Base-by-base conservation (phyloP, 1,140 invertebrate genomes). In the Eumeta japonica region DNA sequence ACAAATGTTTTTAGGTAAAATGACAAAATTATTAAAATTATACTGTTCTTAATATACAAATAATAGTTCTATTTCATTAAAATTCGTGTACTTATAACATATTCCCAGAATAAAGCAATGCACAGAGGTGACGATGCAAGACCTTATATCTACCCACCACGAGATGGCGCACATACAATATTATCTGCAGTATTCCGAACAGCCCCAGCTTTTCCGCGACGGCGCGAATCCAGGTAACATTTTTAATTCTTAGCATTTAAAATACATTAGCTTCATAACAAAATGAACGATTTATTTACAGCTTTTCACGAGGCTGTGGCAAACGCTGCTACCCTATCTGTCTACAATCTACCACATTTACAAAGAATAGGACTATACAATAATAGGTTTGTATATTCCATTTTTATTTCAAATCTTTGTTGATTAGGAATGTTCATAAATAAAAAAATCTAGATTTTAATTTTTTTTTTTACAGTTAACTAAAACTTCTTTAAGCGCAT, bases 281-380 rank as follows among this genome's bases (percentile, higher is more conserved):
- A 24, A 24, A 24, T 24, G 20, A 24, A 24, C n/a, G 20, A 7
- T 24, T 24, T 24, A 24, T 52, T 68, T 70, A 1, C 50, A 85
- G 88, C 87, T 17, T 94, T 94, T 58, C 89, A 93, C 56, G 91
- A 94, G 67, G 91, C 89, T 2, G 79, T 94, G 1, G 90, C 90
- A n/a, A 90, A 94, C 58, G 83, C 87, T 0, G 81, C 93, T n/a
- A 81, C 83, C 1, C 57, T 94, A 10, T 90, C 86, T 0, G 82
- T 92, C 0, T 81, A 80, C 45, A 89, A 87, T 20, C 76, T 85
- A 1, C 80, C 81, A 39, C 87, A 92, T 76, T 73, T 92, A 9
- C 79, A 85, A 29, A 75, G 82, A 57, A 79, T 90, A 30, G 86
- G 86, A 3, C 76, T 91, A 1, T 81, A 87, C 29, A 79, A 83